Evolutionary conservation across 2,888 invertebrate genomes (phyloP).

Genomic region (Spodoptera exigua): DNA sequence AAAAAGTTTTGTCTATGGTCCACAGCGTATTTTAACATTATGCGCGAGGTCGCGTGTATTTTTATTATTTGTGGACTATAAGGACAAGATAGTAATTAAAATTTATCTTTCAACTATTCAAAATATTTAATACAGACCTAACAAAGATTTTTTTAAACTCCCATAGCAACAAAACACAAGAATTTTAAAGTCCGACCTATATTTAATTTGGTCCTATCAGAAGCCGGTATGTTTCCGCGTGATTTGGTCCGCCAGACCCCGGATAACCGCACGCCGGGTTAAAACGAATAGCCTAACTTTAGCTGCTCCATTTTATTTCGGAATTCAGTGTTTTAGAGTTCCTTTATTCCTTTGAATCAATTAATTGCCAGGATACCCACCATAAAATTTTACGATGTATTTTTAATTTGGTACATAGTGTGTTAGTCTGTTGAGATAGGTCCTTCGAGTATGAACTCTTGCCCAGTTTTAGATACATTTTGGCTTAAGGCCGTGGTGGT

Average conservation of each 20-base stretch:
- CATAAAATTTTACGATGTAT: conserved; percentile 42
- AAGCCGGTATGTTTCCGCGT: conserved; percentile 49
- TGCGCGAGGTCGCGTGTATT: no score
- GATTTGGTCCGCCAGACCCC: conserved; percentile 49
- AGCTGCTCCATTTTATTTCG: conserved; percentile 48
- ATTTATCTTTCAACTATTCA: no score
- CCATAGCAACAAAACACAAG: neutral
- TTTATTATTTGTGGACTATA: no score
- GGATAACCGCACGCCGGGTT: conserved; percentile 53
- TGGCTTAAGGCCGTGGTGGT: no score
- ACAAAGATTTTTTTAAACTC: neutral
- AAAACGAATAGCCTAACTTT: conserved; percentile 53
- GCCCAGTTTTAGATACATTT: neutral
- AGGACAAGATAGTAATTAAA: no score
- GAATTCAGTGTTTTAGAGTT: conserved; percentile 40
- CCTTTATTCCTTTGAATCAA: conserved; percentile 45
- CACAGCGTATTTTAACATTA: no score
- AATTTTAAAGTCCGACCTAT: conserved; percentile 45
- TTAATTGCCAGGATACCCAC: conserved; percentile 49
- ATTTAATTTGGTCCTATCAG: conserved; percentile 54
- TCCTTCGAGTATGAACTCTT: neutral
- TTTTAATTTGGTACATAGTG: conserved; percentile 29
- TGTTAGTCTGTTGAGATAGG: neutral
- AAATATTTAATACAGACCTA: neutral
- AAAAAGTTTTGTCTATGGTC: no score